A percentile compares a stretch with the other conserved stretches of the same genome.
Conservation (phyloP, 2,888 invertebrate genomes). For the Embidobia sp. region DNA sequence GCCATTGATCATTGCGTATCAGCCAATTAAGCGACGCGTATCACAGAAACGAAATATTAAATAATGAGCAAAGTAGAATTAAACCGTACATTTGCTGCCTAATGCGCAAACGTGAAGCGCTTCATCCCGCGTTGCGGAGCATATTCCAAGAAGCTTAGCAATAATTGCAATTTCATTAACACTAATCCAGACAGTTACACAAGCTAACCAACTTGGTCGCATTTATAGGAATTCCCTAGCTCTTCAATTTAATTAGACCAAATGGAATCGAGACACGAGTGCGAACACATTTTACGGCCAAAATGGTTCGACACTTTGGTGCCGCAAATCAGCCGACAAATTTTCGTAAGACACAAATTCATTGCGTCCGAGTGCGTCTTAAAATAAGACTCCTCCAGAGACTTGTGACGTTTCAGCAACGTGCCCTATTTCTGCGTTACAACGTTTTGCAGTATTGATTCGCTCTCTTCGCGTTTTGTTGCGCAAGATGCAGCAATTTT, state of each 20-base stretch:
- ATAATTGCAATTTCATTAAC: slow-evolving; percentile 48
- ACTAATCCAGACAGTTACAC: slow-evolving; percentile 31
- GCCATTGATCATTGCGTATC: not conserved
- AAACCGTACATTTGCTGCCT: slow-evolving; percentile 14
- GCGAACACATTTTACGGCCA: not conserved
- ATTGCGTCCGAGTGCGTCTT: too few relatives aligned
- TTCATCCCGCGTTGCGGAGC: slow-evolving; percentile 19
- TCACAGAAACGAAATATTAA: slow-evolving; percentile 13
- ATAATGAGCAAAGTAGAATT: slow-evolving; percentile 27
- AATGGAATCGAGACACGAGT: not conserved
- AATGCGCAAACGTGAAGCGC: slow-evolving; percentile 17
- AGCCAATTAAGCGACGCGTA: slow-evolving; percentile 2
- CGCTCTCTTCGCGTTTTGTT: slow-evolving; percentile 28
- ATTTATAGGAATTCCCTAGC: slow-evolving; percentile 29
- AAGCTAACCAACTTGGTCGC: slow-evolving; percentile 22
- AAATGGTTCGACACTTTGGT: too few relatives aligned
- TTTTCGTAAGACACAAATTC: too few relatives aligned
- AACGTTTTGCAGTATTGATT: slow-evolving; percentile 38
- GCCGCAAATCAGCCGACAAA: too few relatives aligned
- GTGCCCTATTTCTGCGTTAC: slow-evolving; percentile 17
- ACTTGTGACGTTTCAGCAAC: too few relatives aligned
- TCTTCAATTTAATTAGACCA: slow-evolving; percentile 33
- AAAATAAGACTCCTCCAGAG: too few relatives aligned
- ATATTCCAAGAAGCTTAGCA: slow-evolving; percentile 26
- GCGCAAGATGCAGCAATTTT: slow-evolving; percentile 34